phyloP scores from a whole-genome alignment of 1,140 invertebrate genomes.

The Drosophila auraria region DNA sequence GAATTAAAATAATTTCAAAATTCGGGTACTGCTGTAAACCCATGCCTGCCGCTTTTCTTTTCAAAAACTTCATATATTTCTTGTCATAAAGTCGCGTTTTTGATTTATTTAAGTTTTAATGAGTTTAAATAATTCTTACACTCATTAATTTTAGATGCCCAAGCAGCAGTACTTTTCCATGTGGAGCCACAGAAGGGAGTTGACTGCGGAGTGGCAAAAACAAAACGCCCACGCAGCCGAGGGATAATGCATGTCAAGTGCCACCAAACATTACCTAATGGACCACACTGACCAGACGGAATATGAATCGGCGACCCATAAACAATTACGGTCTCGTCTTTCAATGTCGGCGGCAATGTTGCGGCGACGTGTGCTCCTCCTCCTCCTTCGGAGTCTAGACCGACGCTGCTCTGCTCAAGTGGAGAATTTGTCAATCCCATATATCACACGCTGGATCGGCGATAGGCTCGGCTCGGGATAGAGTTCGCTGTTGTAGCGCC shows the following conservation, averaged over 20 bases:
- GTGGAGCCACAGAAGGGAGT: slow-evolving; percentile 27
- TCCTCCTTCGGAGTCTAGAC: slow-evolving; percentile 62
- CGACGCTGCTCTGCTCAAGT: slow-evolving; percentile 67
- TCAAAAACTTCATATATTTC: too few species aligned
- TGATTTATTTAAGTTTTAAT: neutral
- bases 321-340: slow-evolving; percentile 74
- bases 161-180: neutral
- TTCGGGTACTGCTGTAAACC: too few species aligned
- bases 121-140: neutral
- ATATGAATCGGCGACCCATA: slow-evolving; percentile 31
- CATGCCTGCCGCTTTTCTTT: too few species aligned
- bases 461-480: slow-evolving; percentile 57
- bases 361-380: slow-evolving; percentile 56
- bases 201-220: slow-evolving; percentile 51
- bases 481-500: slow-evolving; percentile 59
- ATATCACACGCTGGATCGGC: slow-evolving; percentile 65
- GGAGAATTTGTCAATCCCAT: slow-evolving; percentile 79
- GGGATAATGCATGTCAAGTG: slow-evolving; percentile 62
- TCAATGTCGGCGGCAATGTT: slow-evolving; percentile 74
- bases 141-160: too few species aligned
- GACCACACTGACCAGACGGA: slow-evolving; percentile 74
- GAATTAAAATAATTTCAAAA: too few species aligned
- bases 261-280: slow-evolving; percentile 66
- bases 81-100: too few species aligned
- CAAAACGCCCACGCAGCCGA: slow-evolving; percentile 56